A percentile compares a stretch with the other conserved stretches of the same genome.
These are phyloP conservation scores for Wiebesia pumilae DNA, from an alignment of 1,140 invertebrate genomes.

Conservation along the genomic window DNA sequence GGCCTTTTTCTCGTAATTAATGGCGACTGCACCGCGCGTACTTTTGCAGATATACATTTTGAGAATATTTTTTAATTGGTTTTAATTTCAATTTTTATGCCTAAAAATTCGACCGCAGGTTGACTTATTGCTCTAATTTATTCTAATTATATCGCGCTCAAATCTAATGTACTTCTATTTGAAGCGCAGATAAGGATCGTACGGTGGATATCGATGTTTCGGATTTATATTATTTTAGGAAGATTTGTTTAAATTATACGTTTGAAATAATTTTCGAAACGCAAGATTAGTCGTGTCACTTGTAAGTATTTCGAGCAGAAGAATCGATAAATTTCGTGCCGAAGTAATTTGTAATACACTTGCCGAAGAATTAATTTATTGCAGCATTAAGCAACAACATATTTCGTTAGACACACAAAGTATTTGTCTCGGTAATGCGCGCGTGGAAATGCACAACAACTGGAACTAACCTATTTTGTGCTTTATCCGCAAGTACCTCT, in stretches of 20 bases:
- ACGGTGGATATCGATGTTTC: too few species aligned
- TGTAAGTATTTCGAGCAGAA: neutral
- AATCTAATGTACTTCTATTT: neutral
- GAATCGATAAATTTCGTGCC: neutral
- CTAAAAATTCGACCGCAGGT: neutral
- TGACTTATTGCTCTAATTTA: too few species aligned
- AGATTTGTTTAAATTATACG: neutral
- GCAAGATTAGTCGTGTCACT: neutral
- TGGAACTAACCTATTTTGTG: slow-evolving; percentile 19
- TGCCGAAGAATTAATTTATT: neutral
- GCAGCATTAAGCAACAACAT: neutral
- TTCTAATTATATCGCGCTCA: too few species aligned
- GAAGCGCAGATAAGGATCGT: neutral
- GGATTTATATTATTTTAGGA: too few species aligned
- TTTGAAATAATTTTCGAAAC: neutral
- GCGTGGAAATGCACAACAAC: neutral
- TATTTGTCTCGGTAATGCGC: neutral
- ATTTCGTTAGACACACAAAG: neutral
- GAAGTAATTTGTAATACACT: neutral
- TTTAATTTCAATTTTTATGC: neutral
- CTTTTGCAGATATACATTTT: too few species aligned
- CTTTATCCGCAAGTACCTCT: neutral
- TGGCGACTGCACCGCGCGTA: too few species aligned
- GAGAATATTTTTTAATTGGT: too few species aligned
- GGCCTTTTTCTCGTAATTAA: neutral